phyloP scores from a whole-genome alignment of 2,797 vertebrate species.

The Strix occidentalis region DNA sequence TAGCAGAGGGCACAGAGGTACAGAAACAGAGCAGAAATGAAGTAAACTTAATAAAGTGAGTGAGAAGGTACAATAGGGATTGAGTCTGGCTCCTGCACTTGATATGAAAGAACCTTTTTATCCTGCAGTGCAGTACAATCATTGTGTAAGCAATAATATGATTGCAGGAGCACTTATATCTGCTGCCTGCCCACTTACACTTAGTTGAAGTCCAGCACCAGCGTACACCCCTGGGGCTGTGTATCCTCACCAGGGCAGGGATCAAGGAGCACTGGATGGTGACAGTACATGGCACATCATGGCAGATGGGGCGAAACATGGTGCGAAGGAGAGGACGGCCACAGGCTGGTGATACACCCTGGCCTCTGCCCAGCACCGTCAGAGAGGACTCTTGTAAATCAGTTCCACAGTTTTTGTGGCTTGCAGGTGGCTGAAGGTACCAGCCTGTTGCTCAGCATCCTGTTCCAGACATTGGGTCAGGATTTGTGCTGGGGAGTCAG shows the following conservation, averaged over 20 bases:
- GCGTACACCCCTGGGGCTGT: not conserved
- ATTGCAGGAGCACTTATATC: not conserved
- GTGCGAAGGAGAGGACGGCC: not conserved
- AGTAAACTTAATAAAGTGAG: constrained; percentile 71
- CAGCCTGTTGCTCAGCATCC: not conserved
- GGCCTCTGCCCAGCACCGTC: not conserved
- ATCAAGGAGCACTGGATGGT: not conserved
- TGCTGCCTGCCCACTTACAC: not conserved
- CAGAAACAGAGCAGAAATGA: constrained; percentile 64
- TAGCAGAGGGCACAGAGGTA: constrained; percentile 69
- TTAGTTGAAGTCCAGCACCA: not conserved
- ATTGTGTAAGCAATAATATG: constrained; percentile 35
- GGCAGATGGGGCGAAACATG: not conserved
- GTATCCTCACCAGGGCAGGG: not conserved
- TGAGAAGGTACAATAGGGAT: constrained; percentile 46
- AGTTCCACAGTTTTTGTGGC: accelerated
- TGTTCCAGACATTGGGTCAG: not conserved
- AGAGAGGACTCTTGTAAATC: not conserved
- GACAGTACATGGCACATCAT: accelerated
- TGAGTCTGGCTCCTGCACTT: constrained; percentile 43
- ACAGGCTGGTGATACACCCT: not conserved
- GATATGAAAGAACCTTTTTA: constrained; percentile 53
- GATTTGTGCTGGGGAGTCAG: accelerated
- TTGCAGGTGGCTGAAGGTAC: not conserved
- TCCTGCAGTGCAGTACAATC: constrained; percentile 32